These are phyloP conservation scores for Latheticus oryzae DNA, from an alignment of 2,888 invertebrate genomes.

Conservation along the genomic window DNA sequence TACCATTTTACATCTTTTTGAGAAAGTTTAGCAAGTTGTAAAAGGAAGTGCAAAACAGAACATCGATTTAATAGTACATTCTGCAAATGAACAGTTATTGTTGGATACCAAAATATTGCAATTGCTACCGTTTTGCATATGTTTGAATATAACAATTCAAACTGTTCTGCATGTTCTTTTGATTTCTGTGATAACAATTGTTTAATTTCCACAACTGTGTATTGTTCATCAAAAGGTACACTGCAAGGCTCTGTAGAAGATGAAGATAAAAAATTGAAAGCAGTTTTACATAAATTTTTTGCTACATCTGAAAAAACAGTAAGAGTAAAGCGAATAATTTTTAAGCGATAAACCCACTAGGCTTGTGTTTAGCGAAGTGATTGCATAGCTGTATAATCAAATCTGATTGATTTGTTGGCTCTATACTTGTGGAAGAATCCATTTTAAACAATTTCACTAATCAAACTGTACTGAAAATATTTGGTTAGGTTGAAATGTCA, in stretches of 20 bases:
- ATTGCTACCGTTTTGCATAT: constrained; percentile 59
- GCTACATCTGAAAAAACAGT: too few species aligned
- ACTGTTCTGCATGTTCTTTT: constrained; percentile 55
- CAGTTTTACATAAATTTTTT: constrained; percentile 53
- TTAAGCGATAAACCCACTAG: constrained; percentile 44
- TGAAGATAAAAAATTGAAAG: constrained; percentile 53
- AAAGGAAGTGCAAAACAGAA: constrained; percentile 57
- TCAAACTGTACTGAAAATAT: too few species aligned
- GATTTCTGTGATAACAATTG: constrained; percentile 50
- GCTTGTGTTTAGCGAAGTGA: constrained; percentile 58
- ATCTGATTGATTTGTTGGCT: constrained; percentile 48
- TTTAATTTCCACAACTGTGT: constrained; percentile 55
- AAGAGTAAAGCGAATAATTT: constrained; percentile 1
- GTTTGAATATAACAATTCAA: constrained; percentile 59
- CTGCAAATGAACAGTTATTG: constrained; percentile 47
- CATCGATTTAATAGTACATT: constrained; percentile 57
- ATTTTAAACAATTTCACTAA: too few species aligned
- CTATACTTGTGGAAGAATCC: constrained; percentile 44
- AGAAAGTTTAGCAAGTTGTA: constrained; percentile 50
- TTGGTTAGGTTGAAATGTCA: constrained; percentile 36
- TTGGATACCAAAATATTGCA: background rate
- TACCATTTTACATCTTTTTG: constrained; percentile 42
- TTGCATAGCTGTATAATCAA: constrained; percentile 59
- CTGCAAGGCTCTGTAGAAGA: constrained; percentile 41
- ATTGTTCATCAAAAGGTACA: constrained; percentile 53